Base-by-base conservation (phyloP, 2,797 vertebrate genomes). In the Betta splendens region DNA sequence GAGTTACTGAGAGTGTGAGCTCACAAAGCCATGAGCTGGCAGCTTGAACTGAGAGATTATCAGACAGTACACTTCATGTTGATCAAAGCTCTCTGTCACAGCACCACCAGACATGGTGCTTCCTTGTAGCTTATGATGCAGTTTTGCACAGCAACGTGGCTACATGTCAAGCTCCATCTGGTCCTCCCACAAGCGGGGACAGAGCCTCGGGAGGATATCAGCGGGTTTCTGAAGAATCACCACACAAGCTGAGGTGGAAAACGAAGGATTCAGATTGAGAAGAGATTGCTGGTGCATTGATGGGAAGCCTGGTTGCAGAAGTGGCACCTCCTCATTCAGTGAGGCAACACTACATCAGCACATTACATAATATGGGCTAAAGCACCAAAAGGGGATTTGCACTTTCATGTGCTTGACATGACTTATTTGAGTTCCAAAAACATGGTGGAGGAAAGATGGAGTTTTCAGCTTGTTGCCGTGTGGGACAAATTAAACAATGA, bases 91-190 rank as follows among this genome's bases (percentile, higher is more conserved):
- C 32, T 7, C 22, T 36, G 54, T 49, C 26, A 20, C 10, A 20
- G 12, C 35, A n/a, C 39, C 22, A 17, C 16, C 37, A 58, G 31
- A 52, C 55, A 26, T 54, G 3, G 17, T 5, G 56, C 59, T 45
- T 67, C 63, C 50, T 59, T 64, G 69, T 50, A 38, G 50, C 29
- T 50, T 58, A 53, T 75, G 70, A 64, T 62, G 60, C 49, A 37
- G 48, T 18, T 73, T 43, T 62, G 49, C 58, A 55, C 60, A 66
- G 67, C 26, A 43, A 26, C 22, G 65, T 35, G 50, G 48, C 60
- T 55, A 69, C 75, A 60, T 63, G 39, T 73, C 54, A 60, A 68
- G 54, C 75, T 77, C 74, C 85, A 83, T 84, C 72, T 83, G 78
- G 70, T 83, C 78, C 63, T 66, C 74, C 73, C 72, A 75, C 75